A percentile compares a stretch with the other conserved stretches of the same genome.
These are phyloP conservation scores for Ophraella communa DNA, from an alignment of 2,888 invertebrate genomes.

Conservation along the genomic window DNA sequence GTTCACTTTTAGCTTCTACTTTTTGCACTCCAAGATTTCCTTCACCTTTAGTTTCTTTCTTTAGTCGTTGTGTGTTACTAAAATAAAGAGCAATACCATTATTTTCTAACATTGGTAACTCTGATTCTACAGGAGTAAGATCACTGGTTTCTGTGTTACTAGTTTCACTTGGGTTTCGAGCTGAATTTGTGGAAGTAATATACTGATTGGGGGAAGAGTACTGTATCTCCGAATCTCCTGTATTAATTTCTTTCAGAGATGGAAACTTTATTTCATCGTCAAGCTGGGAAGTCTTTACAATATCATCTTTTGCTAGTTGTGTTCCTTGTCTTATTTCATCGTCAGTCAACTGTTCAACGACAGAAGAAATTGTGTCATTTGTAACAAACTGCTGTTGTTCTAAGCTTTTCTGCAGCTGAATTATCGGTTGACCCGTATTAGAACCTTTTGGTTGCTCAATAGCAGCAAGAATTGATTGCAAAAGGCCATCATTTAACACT, in stretches of 20 bases:
- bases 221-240: constrained; percentile 20
- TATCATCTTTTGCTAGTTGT: constrained; percentile 34
- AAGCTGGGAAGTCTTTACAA: constrained; percentile 26
- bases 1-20: constrained; percentile 21
- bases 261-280: constrained; percentile 10
- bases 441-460: constrained; percentile 72
- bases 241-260: background rate
- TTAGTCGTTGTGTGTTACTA: constrained; percentile 47
- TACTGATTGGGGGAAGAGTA: constrained; percentile 30
- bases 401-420: constrained; percentile 49
- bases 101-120: constrained; percentile 61
- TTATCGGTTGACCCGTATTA: constrained; percentile 47
- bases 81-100: constrained; percentile 69
- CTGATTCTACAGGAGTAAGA: constrained; percentile 45
- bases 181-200: constrained; percentile 23
- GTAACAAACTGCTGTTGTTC: constrained; percentile 41
- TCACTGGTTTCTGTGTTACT: constrained; percentile 35
- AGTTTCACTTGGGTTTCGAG: constrained; percentile 6
- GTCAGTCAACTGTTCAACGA: constrained; percentile 37
- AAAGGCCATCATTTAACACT: constrained; percentile 76
- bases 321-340: constrained; percentile 36
- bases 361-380: constrained; percentile 38
- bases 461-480: constrained; percentile 82
- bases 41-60: constrained; percentile 35
- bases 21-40: constrained; percentile 27